Base-by-base conservation (phyloP, 1,140 invertebrate genomes). In the Bombus superbus region DNA sequence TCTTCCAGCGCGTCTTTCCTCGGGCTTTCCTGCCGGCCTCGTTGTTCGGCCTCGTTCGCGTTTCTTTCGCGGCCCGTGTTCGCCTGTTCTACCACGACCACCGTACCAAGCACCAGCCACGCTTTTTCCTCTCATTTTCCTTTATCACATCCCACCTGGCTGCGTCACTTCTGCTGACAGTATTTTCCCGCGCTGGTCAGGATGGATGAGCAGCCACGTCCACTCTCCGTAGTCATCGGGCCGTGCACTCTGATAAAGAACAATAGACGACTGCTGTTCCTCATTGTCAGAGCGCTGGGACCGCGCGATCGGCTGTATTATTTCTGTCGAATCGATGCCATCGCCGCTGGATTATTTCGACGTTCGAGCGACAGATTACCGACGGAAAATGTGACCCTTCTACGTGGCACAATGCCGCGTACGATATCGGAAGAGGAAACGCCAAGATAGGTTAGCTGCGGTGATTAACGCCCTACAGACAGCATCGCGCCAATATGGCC, bases 181-280 rank as follows among this genome's bases (percentile, higher is more conserved):
- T 72, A 72, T 79, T 88, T 71, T 57, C 53, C 44, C 59, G 44
- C n/a, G 66, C 35, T 44, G 83, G 86, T 86, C 75, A 88, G 74
- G 80, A 89, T 86, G 57, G 88, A 89, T 72, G 88, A 83, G 69
- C 66, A 76, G 66, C 76, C 73, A 62, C 69, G 74, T 64, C 73
- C 74, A 62, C 69, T 64, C 69, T 3, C 57, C 78, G 86, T 85
- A 86, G 83, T 89, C 89, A 88, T 81, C 76, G 74, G 77, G 10
- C 86, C 89, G 89, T 90, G 83, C 59, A 74, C 81, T 44, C 86
- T 59, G 89, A 91, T 91, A 91, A 88, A 91, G 89, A 90, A 91
- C 89, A 88, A 90, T 90, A 75, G 86, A 90, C 80, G 83, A 88
- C 72, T 64, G 82, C 78, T 87, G 75, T 88, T 89, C 76, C 72